Evolutionary conservation across 2,888 invertebrate species (phyloP).

Genomic region (Dolichomitus sp.): DNA sequence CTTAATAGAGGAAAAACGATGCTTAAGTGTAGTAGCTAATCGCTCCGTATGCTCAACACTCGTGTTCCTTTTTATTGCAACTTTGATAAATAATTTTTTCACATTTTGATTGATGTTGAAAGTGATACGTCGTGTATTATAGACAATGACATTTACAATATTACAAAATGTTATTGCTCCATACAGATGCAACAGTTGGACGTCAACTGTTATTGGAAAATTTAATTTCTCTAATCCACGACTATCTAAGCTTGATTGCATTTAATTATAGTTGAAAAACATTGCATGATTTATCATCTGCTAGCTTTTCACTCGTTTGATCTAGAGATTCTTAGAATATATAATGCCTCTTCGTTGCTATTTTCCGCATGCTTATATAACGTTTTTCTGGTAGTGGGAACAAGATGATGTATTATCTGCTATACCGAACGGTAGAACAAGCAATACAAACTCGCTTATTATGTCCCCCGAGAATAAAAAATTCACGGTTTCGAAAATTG

Average conservation of each 20-base stretch:
- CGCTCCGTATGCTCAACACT: too few relatives aligned
- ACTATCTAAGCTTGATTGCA: slow-evolving; percentile 17
- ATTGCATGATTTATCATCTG: slow-evolving; percentile 39
- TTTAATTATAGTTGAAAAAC: slow-evolving; percentile 46
- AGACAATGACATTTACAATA: neutral
- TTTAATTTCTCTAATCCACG: slow-evolving; percentile 25
- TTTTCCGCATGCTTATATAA: neutral
- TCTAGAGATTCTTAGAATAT: slow-evolving; percentile 37
- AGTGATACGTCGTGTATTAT: too few relatives aligned
- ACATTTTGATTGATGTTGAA: too few relatives aligned
- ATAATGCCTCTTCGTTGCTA: slow-evolving; percentile 21
- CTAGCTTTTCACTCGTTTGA: slow-evolving; percentile 10
- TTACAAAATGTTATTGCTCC: slow-evolving; percentile 32
- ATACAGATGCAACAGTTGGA: slow-evolving; percentile 15
- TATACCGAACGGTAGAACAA: neutral
- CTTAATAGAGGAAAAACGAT: too few relatives aligned
- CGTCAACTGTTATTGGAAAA: slow-evolving; percentile 40
- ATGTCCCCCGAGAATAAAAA: too few relatives aligned
- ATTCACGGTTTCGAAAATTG: too few relatives aligned
- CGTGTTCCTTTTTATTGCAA: too few relatives aligned
- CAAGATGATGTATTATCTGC: neutral
- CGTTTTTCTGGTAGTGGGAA: neutral
- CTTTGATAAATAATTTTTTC: too few relatives aligned
- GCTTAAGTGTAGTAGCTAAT: too few relatives aligned
- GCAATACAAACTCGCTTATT: neutral